Base-by-base conservation (phyloP, 2,113 vertebrate species). In the Carassius carassius region DNA sequence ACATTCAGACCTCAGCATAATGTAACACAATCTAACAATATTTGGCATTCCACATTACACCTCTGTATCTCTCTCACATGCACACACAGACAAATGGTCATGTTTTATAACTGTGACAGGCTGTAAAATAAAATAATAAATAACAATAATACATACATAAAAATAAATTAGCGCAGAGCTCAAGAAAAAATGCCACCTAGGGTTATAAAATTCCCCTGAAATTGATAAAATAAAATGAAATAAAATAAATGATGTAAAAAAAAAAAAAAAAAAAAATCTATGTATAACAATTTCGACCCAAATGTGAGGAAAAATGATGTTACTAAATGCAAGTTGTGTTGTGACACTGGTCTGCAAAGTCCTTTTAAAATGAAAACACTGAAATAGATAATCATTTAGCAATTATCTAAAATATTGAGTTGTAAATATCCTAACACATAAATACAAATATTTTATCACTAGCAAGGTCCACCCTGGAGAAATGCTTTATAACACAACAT, bases 1-100 rank as follows among this genome's bases (percentile, higher is more conserved):
- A 56, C 29, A 82, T 82, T 82, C 80, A 56, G 21, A 70, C 25
- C 49, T 32, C 79, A 70, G 47, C 80, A 54, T 69, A 82, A 82
- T 82, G 65, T 72, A 70, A 70, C 21, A 82, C 80, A 82, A 54
- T 56, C 44, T 70, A 70, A 37, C 25, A 37, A 69, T 54, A 25
- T 70, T 25, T 32, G 25, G 23, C 44, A 54, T 69, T 17, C 47
- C 62, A 49, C 16, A 81, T 19, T 60, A 23, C 19, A 78, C 49
- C 29, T 41, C 29, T 77, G 0, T 29, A 12, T n/a, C 56, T 51
- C 23, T 54, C 70, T 23, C 16, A 17, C 6, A 74, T 72, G 47
- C 37, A 13, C 76, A 58, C 76, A 58, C 54, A 60, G 19, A 37
- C 76, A 54, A 29, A 54, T 19, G 4, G 7, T 56, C 8, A 21